Evolutionary conservation across 2,797 vertebrate genomes (phyloP), one percentile per base, ranked within the genome.

Genomic region (Acipenser oxyrinchus): DNA sequence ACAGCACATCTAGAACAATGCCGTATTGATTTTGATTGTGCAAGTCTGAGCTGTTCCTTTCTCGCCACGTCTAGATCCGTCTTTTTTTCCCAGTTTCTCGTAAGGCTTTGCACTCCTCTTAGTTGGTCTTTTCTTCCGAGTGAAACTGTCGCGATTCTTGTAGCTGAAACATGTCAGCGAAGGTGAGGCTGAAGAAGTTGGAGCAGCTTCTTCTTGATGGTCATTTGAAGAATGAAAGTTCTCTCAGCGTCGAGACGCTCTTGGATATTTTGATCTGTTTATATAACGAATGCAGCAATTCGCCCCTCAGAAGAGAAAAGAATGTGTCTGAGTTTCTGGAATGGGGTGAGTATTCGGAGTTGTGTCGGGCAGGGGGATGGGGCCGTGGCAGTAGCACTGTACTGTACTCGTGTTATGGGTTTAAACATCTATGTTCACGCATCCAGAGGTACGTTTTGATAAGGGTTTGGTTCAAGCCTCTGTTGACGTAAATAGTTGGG

Each of bases 261-360:
- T 90, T 98, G 66, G 95, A 97, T 87, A 89, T 95, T 73, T 88
- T 98, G 67, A 78, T 96, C 68, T 95, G 95, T 76, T 82, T 98
- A 65, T 91, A 85, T 82, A 86, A 90, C 15, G 95, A 97, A 81
- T 93, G 88, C 85, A 88, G 86, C 82, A 89, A 86, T 71, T 88
- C 89, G 63, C 88, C 93, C 0, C 84, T 98, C 68, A 90, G 89
- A 79, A 88, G 94, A 68, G 95, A 97, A 87, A 93, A 95, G 80
- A 94, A 96, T 70, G 87, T 98, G 82, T 84, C 83, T n/a, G 94
- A 97, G 80, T 98, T 98, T 84, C 91, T 98, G 84, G 87, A 95
- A 69, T 97, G 93, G 94, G 95, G 95, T 98, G 75, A 92, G 92
- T 81, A 64, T 4, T 52, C 57, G 1, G 15, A 18, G 15, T 18